Conservation (phyloP, 2,113 vertebrate genomes). For the Apodemus speciosus region DNA sequence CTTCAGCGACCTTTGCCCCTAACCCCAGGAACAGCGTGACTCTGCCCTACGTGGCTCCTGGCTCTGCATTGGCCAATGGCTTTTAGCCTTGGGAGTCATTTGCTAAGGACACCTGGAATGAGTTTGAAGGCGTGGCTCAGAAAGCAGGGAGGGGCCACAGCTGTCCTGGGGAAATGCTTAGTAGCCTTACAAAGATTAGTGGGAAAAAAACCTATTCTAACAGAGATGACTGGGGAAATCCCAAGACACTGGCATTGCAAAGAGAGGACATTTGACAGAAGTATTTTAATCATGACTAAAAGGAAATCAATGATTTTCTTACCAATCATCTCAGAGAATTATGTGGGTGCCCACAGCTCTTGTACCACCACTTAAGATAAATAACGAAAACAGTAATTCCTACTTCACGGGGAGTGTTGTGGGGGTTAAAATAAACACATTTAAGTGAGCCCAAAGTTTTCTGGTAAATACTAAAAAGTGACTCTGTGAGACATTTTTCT, state of each 20-base stretch:
- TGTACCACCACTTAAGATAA: constrained; percentile 74
- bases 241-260: background rate
- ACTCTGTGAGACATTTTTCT: background rate
- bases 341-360: constrained; percentile 68
- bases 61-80: constrained; percentile 85
- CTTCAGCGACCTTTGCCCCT: constrained; percentile 80
- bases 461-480: background rate
- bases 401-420: background rate
- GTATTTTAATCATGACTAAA: constrained; percentile 68
- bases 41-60: constrained; percentile 72
- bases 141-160: constrained; percentile 75
- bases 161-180: constrained; percentile 73
- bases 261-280: constrained; percentile 63
- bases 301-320: constrained; percentile 80
- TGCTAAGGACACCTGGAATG: constrained; percentile 85
- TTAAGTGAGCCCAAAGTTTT: background rate
- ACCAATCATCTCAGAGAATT: constrained; percentile 78
- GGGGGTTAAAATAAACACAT: background rate
- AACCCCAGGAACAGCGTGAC: constrained; percentile 77
- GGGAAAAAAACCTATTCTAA: constrained; percentile 67
- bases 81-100: constrained; percentile 86
- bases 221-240: constrained; percentile 41
- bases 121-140: constrained; percentile 82
- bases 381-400: constrained; percentile 45
- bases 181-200: constrained; percentile 76